Evolutionary conservation across 2,888 invertebrate genomes (phyloP).

Genomic region (Calameuta pallipes): DNA sequence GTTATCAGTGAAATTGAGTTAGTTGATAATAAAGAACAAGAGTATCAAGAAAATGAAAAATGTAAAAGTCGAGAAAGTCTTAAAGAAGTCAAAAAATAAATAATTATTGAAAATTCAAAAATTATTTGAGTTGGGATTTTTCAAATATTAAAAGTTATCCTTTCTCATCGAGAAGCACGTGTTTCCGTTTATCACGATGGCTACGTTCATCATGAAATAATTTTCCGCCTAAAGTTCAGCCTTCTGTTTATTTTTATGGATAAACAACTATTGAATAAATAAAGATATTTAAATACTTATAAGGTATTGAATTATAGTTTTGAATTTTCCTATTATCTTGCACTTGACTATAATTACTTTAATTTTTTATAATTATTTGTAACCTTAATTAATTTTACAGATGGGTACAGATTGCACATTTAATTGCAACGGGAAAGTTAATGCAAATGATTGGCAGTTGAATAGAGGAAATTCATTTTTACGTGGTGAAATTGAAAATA

Average conservation of each 20-base stretch:
- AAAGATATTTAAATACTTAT: neutral
- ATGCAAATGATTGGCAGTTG: slow-evolving; percentile 53
- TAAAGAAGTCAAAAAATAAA: neutral
- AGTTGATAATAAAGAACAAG: neutral
- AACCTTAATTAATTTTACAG: slow-evolving; percentile 16
- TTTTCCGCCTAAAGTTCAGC: neutral
- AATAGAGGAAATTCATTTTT: slow-evolving; percentile 38
- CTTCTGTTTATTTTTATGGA: neutral
- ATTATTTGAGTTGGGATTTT: neutral
- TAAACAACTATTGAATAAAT: neutral
- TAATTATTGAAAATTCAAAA: neutral
- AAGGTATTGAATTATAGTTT: neutral
- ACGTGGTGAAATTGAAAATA: slow-evolving; percentile 45
- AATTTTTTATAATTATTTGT: neutral
- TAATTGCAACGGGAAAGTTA: slow-evolving; percentile 56
- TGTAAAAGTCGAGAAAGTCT: neutral
- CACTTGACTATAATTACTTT: neutral
- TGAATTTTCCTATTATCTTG: neutral
- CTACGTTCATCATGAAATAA: neutral
- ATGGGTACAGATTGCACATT: slow-evolving; percentile 47
- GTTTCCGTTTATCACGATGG: neutral
- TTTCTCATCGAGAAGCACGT: neutral
- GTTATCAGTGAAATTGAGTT: neutral
- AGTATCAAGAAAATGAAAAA: neutral
- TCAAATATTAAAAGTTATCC: neutral